phyloP scores from a whole-genome alignment of 2,888 invertebrate genomes.

The Argyresthia albistria region DNA sequence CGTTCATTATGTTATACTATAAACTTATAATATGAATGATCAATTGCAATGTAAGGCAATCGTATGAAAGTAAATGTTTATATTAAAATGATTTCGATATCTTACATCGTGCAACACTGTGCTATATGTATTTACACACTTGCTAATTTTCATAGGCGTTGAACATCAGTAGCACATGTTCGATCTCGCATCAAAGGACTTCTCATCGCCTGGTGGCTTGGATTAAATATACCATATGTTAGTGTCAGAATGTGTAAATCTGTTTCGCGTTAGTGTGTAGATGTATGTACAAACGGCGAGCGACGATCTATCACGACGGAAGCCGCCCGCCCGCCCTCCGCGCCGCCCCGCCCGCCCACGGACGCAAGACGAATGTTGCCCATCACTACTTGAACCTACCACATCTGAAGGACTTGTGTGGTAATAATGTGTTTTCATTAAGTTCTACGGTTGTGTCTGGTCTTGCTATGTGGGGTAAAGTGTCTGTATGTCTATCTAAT shows the following conservation, averaged over 20 bases:
- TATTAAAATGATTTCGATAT: no score
- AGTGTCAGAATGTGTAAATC: conserved; percentile 28
- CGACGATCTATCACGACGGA: conserved; percentile 34
- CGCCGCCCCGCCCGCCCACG: conserved; percentile 5
- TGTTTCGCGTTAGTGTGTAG: conserved; percentile 37
- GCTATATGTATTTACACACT: neutral
- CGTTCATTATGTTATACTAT: no score
- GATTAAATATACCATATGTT: conserved; percentile 30
- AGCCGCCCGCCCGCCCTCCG: conserved; percentile 11
- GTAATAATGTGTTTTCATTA: no score
- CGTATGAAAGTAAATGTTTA: no score
- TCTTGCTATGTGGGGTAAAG: no score
- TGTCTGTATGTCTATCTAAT: no score
- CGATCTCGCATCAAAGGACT: conserved; percentile 31
- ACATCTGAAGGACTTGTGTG: neutral
- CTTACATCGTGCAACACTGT: neutral
- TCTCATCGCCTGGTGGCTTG: conserved; percentile 30
- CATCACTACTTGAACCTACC: conserved; percentile 5
- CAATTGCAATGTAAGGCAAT: no score
- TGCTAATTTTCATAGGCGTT: neutral
- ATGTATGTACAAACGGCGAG: conserved; percentile 24
- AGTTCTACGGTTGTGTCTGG: no score
- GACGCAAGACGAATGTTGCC: conserved; percentile 15
- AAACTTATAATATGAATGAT: no score
- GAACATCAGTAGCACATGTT: neutral